A percentile compares a stretch with the other conserved stretches of the same genome.
phyloP scores from a whole-genome alignment of 2,113 vertebrate species.

The Labrus mixtus region DNA sequence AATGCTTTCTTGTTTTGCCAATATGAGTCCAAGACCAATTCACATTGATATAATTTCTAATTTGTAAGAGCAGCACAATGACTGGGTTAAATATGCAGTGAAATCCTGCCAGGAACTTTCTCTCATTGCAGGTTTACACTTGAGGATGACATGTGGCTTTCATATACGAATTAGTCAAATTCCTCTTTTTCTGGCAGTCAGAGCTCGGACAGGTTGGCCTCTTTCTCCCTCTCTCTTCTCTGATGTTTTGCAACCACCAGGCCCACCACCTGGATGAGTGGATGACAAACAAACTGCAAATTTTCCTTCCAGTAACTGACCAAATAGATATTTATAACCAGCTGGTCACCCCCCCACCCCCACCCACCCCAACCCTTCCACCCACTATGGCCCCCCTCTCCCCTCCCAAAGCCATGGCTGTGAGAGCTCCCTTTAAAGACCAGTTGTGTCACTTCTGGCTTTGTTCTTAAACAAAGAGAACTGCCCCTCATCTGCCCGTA shows the following conservation, averaged over 20 bases:
- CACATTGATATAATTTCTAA: slow-evolving; percentile 42
- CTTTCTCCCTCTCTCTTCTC: slow-evolving; percentile 27
- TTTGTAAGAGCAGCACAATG: slow-evolving; percentile 46
- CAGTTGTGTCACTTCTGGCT: slow-evolving; percentile 85
- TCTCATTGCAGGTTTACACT: slow-evolving; percentile 54
- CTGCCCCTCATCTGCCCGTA: slow-evolving; percentile 84
- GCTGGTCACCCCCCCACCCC: slow-evolving; percentile 81
- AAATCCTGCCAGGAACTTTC: slow-evolving; percentile 46
- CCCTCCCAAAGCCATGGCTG: slow-evolving; percentile 60
- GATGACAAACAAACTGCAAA: slow-evolving; percentile 82
- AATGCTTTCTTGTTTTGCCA: slow-evolving; percentile 18
- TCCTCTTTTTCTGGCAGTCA: slow-evolving; percentile 60
- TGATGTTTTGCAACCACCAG: slow-evolving; percentile 76
- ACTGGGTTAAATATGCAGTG: slow-evolving; percentile 50
- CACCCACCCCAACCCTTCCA: slow-evolving; percentile 57
- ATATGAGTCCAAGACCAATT: slow-evolving; percentile 40
- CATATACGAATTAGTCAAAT: slow-evolving; percentile 73
- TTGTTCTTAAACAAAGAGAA: slow-evolving; percentile 87
- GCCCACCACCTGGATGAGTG: slow-evolving; percentile 83
- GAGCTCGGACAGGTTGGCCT: slow-evolving; percentile 71
- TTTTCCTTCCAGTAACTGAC: slow-evolving; percentile 86
- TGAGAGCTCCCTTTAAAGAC: slow-evolving; percentile 83
- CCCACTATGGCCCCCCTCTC: slow-evolving; percentile 40
- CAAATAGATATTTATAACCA: slow-evolving; percentile 87
- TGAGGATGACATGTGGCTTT: slow-evolving; percentile 74